These are phyloP conservation scores for Hirudinaria manillensis DNA, from an alignment of 2,888 invertebrate species.

Conservation along the genomic window DNA sequence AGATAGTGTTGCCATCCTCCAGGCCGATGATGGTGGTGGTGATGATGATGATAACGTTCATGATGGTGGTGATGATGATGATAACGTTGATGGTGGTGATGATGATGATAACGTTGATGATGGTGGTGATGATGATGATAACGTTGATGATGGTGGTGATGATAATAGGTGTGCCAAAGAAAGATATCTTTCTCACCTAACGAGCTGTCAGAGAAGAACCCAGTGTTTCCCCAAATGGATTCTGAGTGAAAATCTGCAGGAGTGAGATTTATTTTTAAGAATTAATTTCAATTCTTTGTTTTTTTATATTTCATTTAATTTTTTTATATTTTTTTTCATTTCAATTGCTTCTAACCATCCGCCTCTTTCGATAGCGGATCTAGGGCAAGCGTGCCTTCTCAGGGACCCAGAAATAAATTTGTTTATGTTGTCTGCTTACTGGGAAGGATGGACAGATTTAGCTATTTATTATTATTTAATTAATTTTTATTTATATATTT, in stretches of 20 bases:
- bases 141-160: conserved; percentile 10
- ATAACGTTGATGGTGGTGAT: conserved; percentile 15
- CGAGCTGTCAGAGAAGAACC: conserved; percentile 15
- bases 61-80: conserved; percentile 7
- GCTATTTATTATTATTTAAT: too few relatives aligned
- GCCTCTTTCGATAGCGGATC: too few relatives aligned
- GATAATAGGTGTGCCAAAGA: conserved; percentile 6
- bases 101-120: conserved; percentile 21
- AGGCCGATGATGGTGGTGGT: background rate
- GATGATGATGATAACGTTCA: conserved; percentile 15
- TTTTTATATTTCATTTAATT: too few relatives aligned
- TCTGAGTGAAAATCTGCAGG: background rate
- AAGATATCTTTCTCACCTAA: background rate
- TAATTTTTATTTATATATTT: too few relatives aligned
- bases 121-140: conserved; percentile 24
- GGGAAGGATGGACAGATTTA: too few relatives aligned
- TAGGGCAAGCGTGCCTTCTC: too few relatives aligned
- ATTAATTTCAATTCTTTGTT: too few relatives aligned
- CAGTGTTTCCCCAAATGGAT: conserved; percentile 6
- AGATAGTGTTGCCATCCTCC: conserved; percentile 10
- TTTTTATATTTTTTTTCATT: too few relatives aligned
- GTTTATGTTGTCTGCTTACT: too few relatives aligned
- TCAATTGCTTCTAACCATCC: too few relatives aligned
- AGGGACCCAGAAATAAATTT: too few relatives aligned
- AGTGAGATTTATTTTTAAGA: background rate